A percentile compares a stretch with the other conserved stretches of the same genome.
Evolutionary conservation across 2,113 vertebrate species (phyloP).

Genomic region (Dicrurus megarhynchus): DNA sequence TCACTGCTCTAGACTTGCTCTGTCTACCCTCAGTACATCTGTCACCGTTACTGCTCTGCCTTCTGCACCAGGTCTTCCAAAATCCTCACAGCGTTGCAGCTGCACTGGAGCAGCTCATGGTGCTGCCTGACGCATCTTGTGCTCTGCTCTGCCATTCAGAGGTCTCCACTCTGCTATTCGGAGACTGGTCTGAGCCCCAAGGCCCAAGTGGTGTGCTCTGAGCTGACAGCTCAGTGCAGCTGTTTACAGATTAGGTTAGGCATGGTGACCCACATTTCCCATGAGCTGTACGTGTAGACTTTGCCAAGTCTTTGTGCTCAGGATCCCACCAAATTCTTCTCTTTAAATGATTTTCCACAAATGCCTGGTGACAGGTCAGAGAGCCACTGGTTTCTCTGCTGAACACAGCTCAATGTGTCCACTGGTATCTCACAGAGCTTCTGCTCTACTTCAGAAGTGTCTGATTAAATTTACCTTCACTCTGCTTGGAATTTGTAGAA

Average conservation of each 20-base stretch:
- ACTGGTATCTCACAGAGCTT: background rate
- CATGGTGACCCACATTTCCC: background rate
- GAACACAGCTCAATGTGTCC: background rate
- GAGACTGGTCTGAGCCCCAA: background rate
- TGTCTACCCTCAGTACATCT: background rate
- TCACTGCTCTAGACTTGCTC: background rate
- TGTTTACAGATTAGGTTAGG: background rate
- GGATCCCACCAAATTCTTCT: background rate
- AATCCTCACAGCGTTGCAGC: background rate
- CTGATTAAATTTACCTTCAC: background rate
- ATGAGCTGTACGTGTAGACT: background rate
- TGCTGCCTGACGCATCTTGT: background rate
- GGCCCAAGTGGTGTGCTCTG: background rate
- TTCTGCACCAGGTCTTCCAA: background rate
- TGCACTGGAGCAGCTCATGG: background rate
- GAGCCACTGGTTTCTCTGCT: background rate
- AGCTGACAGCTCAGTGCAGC: background rate
- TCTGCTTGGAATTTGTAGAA: background rate
- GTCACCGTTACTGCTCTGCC: background rate
- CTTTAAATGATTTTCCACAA: background rate
- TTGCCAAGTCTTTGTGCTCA: background rate
- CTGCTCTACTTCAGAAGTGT: background rate
- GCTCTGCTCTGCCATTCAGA: background rate
- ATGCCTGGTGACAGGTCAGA: background rate
- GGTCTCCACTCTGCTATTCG: rapidly evolving